A percentile compares a stretch with the other conserved stretches of the same genome.
Conservation (phyloP, 2,888 invertebrate species). For the Plebejus melissa region DNA sequence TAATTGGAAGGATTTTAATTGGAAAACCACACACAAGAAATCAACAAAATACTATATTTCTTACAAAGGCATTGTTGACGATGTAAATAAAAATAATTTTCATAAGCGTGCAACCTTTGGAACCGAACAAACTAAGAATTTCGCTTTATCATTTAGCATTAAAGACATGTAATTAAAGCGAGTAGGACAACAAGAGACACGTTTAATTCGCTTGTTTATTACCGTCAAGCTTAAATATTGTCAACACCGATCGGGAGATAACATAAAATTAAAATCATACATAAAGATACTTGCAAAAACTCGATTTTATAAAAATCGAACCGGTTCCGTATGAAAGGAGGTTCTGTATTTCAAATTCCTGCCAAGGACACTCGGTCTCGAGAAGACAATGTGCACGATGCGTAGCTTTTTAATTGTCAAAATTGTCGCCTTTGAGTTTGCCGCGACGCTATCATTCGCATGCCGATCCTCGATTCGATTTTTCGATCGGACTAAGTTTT, state of each 20-base stretch:
- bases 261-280: constrained; percentile 46
- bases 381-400: constrained; percentile 62
- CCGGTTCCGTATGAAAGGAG: constrained; percentile 55
- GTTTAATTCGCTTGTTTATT: neutral
- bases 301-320: constrained; percentile 54
- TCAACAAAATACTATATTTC: neutral
- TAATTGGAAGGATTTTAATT: constrained; percentile 2
- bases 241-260: constrained; percentile 28
- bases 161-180: constrained; percentile 4
- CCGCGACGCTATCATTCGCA: constrained; percentile 48
- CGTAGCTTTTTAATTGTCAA: constrained; percentile 75
- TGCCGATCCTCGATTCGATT: constrained; percentile 49
- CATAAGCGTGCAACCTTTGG: neutral
- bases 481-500: constrained; percentile 44
- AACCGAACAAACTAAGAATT: neutral
- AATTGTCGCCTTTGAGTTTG: constrained; percentile 65
- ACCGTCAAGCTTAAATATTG: constrained; percentile 10
- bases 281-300: constrained; percentile 42
- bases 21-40: neutral
- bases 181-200: neutral
- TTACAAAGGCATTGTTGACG: neutral
- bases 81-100: neutral
- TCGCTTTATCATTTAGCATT: neutral
- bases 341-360: constrained; percentile 61
- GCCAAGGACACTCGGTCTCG: constrained; percentile 64